These are phyloP conservation scores for Tyria jacobaeae DNA, from an alignment of 2,888 invertebrate species.

Conservation along the genomic window DNA sequence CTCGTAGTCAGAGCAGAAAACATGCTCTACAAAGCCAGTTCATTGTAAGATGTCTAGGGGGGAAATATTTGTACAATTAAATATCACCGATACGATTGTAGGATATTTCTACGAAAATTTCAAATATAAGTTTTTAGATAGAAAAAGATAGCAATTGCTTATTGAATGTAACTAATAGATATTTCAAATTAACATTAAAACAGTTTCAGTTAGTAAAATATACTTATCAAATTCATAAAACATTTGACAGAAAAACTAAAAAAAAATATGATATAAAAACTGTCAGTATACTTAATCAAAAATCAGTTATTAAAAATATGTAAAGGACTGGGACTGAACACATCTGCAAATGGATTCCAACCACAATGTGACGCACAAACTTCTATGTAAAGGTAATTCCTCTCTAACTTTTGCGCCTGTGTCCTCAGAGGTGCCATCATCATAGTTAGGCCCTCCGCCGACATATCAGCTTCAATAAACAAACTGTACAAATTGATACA, in stretches of 20 bases:
- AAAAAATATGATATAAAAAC: background rate
- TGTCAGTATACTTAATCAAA: background rate
- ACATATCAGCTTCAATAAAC: conserved; percentile 60
- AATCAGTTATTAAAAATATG: conserved; percentile 36
- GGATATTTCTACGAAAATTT: too few species aligned
- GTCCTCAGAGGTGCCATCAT: conserved; percentile 49
- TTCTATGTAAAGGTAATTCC: conserved; percentile 53
- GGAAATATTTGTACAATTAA: too few species aligned
- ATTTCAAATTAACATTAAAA: too few species aligned
- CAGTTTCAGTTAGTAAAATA: too few species aligned
- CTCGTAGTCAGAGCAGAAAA: background rate
- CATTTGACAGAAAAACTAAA: background rate
- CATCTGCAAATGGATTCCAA: conserved; percentile 63
- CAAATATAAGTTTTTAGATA: too few species aligned
- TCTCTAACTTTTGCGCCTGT: conserved; percentile 45
- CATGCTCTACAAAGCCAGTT: background rate
- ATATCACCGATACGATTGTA: too few species aligned
- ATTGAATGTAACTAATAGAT: too few species aligned
- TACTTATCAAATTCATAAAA: background rate
- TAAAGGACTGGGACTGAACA: conserved; percentile 64
- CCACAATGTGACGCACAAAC: conserved; percentile 56
- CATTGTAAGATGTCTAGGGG: background rate
- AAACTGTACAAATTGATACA: conserved; percentile 58
- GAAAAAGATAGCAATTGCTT: too few species aligned
- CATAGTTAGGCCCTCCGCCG: conserved; percentile 50